A percentile compares a stretch with the other conserved stretches of the same genome.
Conservation (phyloP, 2,113 vertebrate genomes). For the Beaufortia kweichowensis region DNA sequence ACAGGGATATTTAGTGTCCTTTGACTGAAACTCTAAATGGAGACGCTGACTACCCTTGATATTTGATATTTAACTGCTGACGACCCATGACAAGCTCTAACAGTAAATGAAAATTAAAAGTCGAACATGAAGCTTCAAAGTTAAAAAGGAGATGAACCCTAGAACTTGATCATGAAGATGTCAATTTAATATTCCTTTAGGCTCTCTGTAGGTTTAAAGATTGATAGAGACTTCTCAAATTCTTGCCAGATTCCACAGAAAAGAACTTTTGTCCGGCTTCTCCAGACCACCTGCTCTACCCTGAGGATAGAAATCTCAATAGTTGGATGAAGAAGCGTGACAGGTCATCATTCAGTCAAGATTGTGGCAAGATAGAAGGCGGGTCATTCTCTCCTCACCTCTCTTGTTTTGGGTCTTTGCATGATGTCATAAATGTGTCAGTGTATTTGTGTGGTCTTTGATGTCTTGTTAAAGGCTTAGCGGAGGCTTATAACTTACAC, state of each 20-base stretch:
- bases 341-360: constrained; percentile 17
- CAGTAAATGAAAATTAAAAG: constrained; percentile 11
- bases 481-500: neutral
- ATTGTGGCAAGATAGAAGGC: neutral
- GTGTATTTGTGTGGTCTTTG: neutral
- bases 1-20: constrained; percentile 35
- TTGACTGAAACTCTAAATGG: neutral
- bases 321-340: constrained; percentile 1
- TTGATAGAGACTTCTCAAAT: constrained; percentile 18
- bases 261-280: constrained; percentile 19
- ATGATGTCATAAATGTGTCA: neutral
- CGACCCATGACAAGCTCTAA: neutral
- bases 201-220: constrained; percentile 12
- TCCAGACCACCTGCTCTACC: constrained; percentile 11
- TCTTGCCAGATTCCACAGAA: neutral
- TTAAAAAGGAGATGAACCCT: neutral
- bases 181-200: constrained; percentile 22
- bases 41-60: neutral
- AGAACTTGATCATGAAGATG: neutral
- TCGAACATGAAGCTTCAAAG: neutral
- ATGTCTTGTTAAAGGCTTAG: neutral
- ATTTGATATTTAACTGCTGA: constrained; percentile 12
- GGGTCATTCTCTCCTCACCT: constrained; percentile 24
- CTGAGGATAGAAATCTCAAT: constrained; percentile 26
- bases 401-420: neutral